Conservation (phyloP, 2,113 vertebrate species). For the Scortum barcoo region DNA sequence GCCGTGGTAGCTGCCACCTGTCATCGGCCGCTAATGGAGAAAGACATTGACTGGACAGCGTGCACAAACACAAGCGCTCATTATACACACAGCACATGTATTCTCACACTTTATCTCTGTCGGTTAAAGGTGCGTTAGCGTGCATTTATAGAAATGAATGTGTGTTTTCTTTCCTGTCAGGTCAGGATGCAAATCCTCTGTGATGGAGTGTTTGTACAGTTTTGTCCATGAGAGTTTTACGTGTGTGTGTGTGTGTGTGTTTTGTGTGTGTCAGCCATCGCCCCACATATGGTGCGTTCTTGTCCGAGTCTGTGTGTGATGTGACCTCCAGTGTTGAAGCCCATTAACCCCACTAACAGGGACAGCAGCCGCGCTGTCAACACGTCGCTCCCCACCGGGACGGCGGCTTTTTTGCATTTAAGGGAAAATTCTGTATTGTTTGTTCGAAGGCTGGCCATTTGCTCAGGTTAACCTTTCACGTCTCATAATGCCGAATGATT, state of each 20-base stretch:
- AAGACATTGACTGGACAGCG: background rate
- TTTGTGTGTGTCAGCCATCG: background rate
- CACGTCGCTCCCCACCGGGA: conserved; percentile 28
- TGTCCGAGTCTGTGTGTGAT: conserved; percentile 34
- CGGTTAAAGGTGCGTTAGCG: background rate
- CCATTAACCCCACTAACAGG: conserved; percentile 67
- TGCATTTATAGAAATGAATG: background rate
- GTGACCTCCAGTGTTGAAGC: conserved; percentile 57
- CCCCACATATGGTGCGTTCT: conserved; percentile 38
- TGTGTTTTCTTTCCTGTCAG: background rate
- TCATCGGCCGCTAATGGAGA: conserved; percentile 13
- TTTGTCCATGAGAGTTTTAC: background rate
- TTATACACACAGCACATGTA: background rate
- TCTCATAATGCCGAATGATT: no score
- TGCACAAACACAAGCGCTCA: background rate
- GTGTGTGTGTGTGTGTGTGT: background rate
- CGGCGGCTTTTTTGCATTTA: conserved; percentile 26
- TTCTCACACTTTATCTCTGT: background rate
- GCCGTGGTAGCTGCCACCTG: conserved; percentile 14
- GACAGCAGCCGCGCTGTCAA: conserved; percentile 50
- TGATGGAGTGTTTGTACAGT: background rate
- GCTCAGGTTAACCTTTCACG: background rate
- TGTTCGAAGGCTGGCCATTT: background rate
- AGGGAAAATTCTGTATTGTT: background rate
- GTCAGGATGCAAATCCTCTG: background rate